Evolutionary conservation across 2,113 vertebrate species (phyloP).

Genomic region (Pedetes capensis): DNA sequence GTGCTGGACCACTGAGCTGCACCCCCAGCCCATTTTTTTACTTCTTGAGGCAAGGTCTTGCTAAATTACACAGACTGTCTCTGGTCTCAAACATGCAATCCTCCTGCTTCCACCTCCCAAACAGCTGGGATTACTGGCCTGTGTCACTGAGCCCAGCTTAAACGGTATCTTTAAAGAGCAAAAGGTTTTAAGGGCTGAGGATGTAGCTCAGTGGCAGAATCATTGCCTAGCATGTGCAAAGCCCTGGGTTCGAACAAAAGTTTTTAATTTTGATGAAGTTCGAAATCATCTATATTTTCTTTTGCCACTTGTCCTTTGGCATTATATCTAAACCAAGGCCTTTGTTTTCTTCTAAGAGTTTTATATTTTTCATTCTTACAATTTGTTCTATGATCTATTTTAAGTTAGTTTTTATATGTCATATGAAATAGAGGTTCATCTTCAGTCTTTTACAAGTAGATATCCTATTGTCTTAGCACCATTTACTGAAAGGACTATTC

Average conservation of each 20-base stretch:
- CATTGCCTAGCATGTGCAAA: no score
- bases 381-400: neutral
- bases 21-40: no score
- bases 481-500: neutral
- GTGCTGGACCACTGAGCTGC: no score
- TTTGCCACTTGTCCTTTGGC: neutral
- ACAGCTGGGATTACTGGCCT: no score
- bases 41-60: no score
- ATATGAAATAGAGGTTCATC: neutral
- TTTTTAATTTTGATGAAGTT: constrained; percentile 2
- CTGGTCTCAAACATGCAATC: no score
- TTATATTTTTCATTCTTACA: neutral
- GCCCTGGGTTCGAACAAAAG: no score
- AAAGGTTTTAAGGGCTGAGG: neutral
- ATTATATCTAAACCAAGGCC: neutral
- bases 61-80: no score
- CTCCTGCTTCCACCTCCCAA: no score
- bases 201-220: no score
- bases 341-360: neutral
- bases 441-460: neutral
- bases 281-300: neutral
- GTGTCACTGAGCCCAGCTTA: no score
- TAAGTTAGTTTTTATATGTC: neutral
- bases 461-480: neutral
- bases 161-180: neutral